phyloP scores from a whole-genome alignment of 2,888 invertebrate genomes.

The Agonum fuliginosum region DNA sequence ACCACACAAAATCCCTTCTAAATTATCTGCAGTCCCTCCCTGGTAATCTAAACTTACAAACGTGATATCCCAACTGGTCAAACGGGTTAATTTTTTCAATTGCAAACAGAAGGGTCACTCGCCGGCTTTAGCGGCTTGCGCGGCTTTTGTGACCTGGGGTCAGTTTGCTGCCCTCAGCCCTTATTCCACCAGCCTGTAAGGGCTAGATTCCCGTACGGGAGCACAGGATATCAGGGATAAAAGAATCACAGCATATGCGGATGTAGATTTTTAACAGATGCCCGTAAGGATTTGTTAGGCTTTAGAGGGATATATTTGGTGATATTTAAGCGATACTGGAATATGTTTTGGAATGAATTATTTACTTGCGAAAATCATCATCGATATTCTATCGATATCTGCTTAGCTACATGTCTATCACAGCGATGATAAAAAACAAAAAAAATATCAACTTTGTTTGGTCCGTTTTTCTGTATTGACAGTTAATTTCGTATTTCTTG shows the following conservation, averaged over 20 bases:
- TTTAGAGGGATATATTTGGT: too few species aligned
- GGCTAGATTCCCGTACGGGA: neutral
- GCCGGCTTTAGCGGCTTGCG: conserved; percentile 16
- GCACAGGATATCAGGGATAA: neutral
- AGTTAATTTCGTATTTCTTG: too few species aligned
- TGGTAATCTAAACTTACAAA: conserved; percentile 1
- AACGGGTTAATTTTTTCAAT: conserved; percentile 44
- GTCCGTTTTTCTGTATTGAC: too few species aligned
- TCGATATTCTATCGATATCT: too few species aligned
- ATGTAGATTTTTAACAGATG: conserved; percentile 7
- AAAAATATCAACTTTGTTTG: too few species aligned
- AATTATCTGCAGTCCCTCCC: neutral
- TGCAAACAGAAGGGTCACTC: conserved; percentile 43
- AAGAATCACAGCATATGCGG: neutral
- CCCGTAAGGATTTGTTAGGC: too few species aligned
- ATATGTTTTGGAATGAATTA: too few species aligned
- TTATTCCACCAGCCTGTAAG: neutral
- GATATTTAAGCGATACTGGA: neutral
- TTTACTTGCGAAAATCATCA: too few species aligned
- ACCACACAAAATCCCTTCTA: neutral
- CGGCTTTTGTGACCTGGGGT: conserved; percentile 38
- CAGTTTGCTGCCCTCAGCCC: conserved; percentile 2
- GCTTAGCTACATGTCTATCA: too few species aligned
- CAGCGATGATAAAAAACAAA: too few species aligned
- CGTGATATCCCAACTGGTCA: conserved; percentile 42